phyloP scores from a whole-genome alignment of 2,113 vertebrate species.

The Synchiropus splendidus region DNA sequence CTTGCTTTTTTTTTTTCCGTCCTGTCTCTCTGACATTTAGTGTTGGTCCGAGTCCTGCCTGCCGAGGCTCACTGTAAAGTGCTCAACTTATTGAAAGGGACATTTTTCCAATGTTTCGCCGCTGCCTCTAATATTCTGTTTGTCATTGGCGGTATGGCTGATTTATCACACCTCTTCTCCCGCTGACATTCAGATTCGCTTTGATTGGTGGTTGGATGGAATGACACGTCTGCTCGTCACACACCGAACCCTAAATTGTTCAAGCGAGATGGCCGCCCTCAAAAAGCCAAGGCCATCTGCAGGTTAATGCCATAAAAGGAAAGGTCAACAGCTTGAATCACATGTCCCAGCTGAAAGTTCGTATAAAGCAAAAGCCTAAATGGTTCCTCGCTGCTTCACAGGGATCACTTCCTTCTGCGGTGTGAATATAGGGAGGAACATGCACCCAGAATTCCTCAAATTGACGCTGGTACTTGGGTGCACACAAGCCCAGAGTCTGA shows the following conservation, averaged over 20 bases:
- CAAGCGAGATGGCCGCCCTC: too few species aligned
- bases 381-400: too few species aligned
- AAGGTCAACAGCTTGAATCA: too few species aligned
- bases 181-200: conserved; percentile 58
- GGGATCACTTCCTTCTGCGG: too few species aligned
- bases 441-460: conserved; percentile 5
- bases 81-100: conserved; percentile 60
- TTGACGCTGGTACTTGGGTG: conserved; percentile 4
- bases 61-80: conserved; percentile 54
- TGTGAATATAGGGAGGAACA: too few species aligned
- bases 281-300: too few species aligned
- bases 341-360: too few species aligned
- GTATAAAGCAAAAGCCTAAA: too few species aligned
- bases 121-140: conserved; percentile 62
- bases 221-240: conserved; percentile 18
- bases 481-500: conserved; percentile 23
- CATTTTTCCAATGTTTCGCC: conserved; percentile 57
- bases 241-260: too few species aligned
- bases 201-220: conserved; percentile 51
- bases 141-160: conserved; percentile 55
- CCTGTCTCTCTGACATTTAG: conserved; percentile 30
- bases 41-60: conserved; percentile 17
- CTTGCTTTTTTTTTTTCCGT: conserved; percentile 19
- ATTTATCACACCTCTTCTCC: conserved; percentile 59
- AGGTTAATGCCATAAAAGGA: too few species aligned